Base-by-base conservation (phyloP, 2,888 invertebrate genomes). In the Leistus spinibarbis region DNA sequence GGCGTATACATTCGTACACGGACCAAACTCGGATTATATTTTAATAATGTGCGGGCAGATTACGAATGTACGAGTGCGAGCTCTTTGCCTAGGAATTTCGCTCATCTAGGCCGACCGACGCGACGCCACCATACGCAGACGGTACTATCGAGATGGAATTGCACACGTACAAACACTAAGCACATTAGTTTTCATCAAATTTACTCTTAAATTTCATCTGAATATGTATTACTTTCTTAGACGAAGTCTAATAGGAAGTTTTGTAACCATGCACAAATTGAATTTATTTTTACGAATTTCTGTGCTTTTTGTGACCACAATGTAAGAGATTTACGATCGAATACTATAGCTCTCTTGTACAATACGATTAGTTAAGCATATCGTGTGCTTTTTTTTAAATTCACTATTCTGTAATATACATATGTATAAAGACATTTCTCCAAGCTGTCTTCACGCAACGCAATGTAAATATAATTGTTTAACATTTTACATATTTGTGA, bases 21-120 rank as follows among this genome's bases (percentile, higher is more conserved):
- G 54, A 56, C 40, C 56, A 60, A 60, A 72, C 65, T 66, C 73
- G 67, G 67, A 67, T 73, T 62, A 73, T 73, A 73, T 73, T 73
- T 73, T 66, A 73, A 73, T 73, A 73, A 73, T 73, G 73, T 67
- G 62, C 67, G 67, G 13, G 67, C 60, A 73, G 73, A 73, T 73
- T 73, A 73, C 73, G 73, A 67, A 66, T 67, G 67, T 73, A n/a
- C 66, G 53, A 22, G 66, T 40, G 13, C 24, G 40, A 23, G 53
- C 71, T 60, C 71, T 16, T 22, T 71, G 72, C 23, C 57, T 56
- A 66, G 73, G 73, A 73, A 73, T 73, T 73, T 62, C 54, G 60
- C 62, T 73, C 73, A 73, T 73, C 73, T 73, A 27, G 57, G 22
- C n/a, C n/a, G n/a, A n/a, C n/a, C n/a, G n/a, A 60, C 62, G 27